Conservation (phyloP, 2,113 vertebrate genomes). For the Labeo rohita region DNA sequence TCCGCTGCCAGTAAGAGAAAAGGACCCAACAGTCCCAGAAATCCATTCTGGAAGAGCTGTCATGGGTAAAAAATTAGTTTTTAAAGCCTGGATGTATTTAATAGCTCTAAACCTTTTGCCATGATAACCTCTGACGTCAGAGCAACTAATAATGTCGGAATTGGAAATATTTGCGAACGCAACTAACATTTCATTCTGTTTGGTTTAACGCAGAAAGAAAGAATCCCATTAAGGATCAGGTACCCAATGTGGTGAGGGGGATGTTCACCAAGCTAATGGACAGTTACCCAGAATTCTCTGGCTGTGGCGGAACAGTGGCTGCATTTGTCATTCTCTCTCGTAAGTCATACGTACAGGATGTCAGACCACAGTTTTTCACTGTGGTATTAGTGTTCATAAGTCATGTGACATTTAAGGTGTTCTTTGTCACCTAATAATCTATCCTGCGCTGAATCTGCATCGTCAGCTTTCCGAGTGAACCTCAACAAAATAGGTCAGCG, state of each 20-base stretch:
- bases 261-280: slow-evolving; percentile 78
- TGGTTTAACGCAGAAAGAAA: slow-evolving; percentile 72
- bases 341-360: slow-evolving; percentile 69
- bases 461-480: not conserved
- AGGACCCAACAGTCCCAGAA: slow-evolving; percentile 9
- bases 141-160: not conserved
- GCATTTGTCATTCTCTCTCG: slow-evolving; percentile 89
- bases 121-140: not conserved
- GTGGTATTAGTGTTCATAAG: not conserved
- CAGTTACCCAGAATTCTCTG: slow-evolving; percentile 75
- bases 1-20: slow-evolving; percentile 70
- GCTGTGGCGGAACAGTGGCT: slow-evolving; percentile 83
- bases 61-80: slow-evolving; percentile 76
- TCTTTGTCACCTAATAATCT: not conserved
- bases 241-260: slow-evolving; percentile 76
- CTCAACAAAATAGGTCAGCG: not conserved
- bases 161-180: slow-evolving; percentile 9
- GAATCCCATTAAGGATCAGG: slow-evolving; percentile 69
- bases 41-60: slow-evolving; percentile 62
- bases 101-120: no score
- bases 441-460: not conserved
- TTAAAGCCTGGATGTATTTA: slow-evolving; percentile 8
- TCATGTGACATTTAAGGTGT: not conserved
- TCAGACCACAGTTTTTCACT: not conserved
- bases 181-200: not conserved